Conservation (phyloP, 2,113 vertebrate genomes). For the Aegithalos caudatus region DNA sequence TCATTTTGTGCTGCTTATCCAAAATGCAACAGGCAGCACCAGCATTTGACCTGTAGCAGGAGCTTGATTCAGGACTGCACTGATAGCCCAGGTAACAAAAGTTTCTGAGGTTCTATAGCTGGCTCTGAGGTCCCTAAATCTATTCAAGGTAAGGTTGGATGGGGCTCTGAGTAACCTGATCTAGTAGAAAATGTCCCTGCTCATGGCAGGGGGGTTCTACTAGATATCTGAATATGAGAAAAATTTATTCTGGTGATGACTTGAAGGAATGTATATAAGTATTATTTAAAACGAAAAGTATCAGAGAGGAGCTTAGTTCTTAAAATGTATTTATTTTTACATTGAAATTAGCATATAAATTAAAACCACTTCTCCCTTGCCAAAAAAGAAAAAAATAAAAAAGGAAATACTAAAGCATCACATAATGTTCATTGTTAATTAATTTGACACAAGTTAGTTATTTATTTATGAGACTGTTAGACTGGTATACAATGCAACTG, state of each 20-base stretch:
- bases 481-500: not conserved
- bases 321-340: not conserved
- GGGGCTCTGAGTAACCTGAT: not conserved
- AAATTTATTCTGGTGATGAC: not conserved
- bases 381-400: not conserved
- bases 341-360: not conserved
- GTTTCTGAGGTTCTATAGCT: not conserved
- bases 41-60: not conserved
- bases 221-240: not conserved
- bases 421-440: not conserved
- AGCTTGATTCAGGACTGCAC: not conserved
- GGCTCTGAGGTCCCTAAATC: not conserved
- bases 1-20: not conserved
- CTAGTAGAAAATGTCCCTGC: not conserved
- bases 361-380: rapidly evolving
- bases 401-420: not conserved
- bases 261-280: not conserved
- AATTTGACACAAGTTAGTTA: not conserved
- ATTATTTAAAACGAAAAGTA: not conserved
- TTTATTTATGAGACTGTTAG: not conserved
- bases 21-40: not conserved
- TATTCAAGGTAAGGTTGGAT: not conserved
- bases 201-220: rapidly evolving
- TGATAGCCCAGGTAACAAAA: not conserved
- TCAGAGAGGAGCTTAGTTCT: not conserved